Conservation (phyloP, 2,113 vertebrate species). For the Centrocercus urophasianus region DNA sequence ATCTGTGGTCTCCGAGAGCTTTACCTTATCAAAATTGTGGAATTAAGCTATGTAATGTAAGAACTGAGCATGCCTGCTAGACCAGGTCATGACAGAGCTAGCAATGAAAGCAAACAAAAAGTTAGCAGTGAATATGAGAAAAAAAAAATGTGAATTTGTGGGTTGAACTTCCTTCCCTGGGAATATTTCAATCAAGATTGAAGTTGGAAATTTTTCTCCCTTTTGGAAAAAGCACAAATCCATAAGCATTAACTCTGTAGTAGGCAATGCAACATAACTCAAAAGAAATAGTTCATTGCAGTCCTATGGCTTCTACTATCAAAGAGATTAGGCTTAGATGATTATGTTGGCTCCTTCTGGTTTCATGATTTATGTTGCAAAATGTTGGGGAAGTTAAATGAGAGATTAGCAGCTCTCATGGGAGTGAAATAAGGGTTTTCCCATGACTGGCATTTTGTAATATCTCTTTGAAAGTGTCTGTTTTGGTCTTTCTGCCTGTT, state of each 20-base stretch:
- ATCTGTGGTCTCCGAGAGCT: not conserved
- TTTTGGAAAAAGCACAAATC: not conserved
- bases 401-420: constrained; percentile 35
- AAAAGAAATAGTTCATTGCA: constrained; percentile 34
- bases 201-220: not conserved
- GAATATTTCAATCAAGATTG: constrained; percentile 15
- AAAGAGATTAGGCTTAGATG: constrained; percentile 27
- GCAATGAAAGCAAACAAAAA: not conserved
- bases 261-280: not conserved
- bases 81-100: not conserved
- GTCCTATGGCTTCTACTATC: not conserved
- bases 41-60: not conserved
- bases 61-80: not conserved
- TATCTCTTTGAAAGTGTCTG: not conserved
- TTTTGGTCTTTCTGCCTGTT: not conserved
- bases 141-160: not conserved
- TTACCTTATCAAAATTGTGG: not conserved
- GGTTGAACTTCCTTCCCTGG: not conserved
- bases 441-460: constrained; percentile 15
- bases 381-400: not conserved
- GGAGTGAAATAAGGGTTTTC: constrained; percentile 34
- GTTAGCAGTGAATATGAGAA: not conserved
- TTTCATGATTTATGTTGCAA: constrained; percentile 51
- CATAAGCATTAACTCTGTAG: not conserved
- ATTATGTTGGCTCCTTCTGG: constrained; percentile 53